phyloP scores from a whole-genome alignment of 2,888 invertebrate genomes.

The Germaria angustata region DNA sequence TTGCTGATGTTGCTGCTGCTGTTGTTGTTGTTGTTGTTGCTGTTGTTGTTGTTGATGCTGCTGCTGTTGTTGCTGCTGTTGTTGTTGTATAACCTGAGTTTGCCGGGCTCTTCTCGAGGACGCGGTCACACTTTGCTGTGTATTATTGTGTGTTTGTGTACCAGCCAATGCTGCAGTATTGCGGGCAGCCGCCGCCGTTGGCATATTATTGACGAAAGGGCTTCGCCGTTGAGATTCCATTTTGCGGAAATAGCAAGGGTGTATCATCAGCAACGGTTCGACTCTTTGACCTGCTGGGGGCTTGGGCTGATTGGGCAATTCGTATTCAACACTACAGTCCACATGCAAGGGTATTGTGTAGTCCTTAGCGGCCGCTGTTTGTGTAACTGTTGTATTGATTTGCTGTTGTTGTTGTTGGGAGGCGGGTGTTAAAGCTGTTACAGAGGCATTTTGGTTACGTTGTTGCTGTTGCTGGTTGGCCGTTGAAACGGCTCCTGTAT shows the following conservation, averaged over 20 bases:
- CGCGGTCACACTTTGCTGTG: slow-evolving; percentile 69
- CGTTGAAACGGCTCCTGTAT: slow-evolving; percentile 65
- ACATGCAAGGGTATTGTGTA: slow-evolving; percentile 93
- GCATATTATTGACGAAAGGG: slow-evolving; percentile 91
- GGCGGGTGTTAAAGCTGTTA: slow-evolving; percentile 68
- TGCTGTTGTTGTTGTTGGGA: slow-evolving; percentile 72
- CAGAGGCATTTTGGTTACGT: slow-evolving; percentile 67
- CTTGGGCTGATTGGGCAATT: slow-evolving; percentile 93
- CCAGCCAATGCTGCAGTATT: slow-evolving; percentile 76
- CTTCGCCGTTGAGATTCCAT: slow-evolving; percentile 91
- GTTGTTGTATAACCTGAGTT: slow-evolving; percentile 69
- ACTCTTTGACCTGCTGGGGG: slow-evolving; percentile 90
- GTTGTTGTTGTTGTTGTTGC: slow-evolving; percentile 71
- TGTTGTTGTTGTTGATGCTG: slow-evolving; percentile 68
- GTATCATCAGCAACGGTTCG: slow-evolving; percentile 93
- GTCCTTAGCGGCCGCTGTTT: slow-evolving; percentile 82
- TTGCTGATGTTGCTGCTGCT: slow-evolving; percentile 67
- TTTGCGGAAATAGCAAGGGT: slow-evolving; percentile 93
- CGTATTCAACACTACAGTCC: slow-evolving; percentile 95
- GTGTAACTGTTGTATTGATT: slow-evolving; percentile 63
- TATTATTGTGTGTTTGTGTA: slow-evolving; percentile 62
- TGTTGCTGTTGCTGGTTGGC: slow-evolving; percentile 61
- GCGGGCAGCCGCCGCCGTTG: slow-evolving; percentile 81
- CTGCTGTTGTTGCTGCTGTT: slow-evolving; percentile 69
- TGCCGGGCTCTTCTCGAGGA: slow-evolving; percentile 70